Base-by-base conservation (phyloP, 2,888 invertebrate species). In the Hipparchia semele region DNA sequence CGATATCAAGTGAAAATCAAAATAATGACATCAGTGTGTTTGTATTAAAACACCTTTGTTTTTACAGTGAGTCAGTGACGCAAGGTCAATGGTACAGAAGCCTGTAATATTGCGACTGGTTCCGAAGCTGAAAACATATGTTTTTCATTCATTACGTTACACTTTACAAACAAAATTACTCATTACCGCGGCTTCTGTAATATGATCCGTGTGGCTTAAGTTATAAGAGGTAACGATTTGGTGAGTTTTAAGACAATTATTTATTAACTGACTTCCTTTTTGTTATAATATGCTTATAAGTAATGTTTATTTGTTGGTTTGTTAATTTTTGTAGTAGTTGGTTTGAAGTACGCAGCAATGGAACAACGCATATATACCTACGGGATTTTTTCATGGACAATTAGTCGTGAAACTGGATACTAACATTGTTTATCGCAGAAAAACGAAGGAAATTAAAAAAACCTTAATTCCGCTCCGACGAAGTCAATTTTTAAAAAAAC, bases 91-190 rank as follows among this genome's bases (percentile, higher is more conserved):
- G 10, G 53, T 54, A 54, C 53, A 54, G 6, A 49, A 39, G 39
- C 49, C 53, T 54, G 9, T 51, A 51, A 33, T 65, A 6, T 33
- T 33, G 6, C 46, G 6, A 33, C 33, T 60, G 33, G 51, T 6
- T n/a, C 9, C 6, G 23, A 51, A 60, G 51, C 60, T 69, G 9
- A 53, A 72, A 76, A 76, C 79, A 79, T 68, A 74, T 77, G 77
- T 78, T 76, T 77, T 71, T 75, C 75, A 77, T 78, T 77, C 77
- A 79, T 77, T 74, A 76, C 77, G 78, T 77, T 74, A 76, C 72
- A 74, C 72, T 77, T 79, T 74, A 75, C 76, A 80, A 80, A 80
- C 73, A 77, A 79, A 79, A 79, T 80, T 81, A 79, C 75, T 79
- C 79, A 77, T 49, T 79, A 78, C 70, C 72, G 56, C 60, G 23